These are phyloP conservation scores for Gymnoscopelus microlampas DNA, from an alignment of 2,797 vertebrate genomes.

Conservation along the genomic window DNA sequence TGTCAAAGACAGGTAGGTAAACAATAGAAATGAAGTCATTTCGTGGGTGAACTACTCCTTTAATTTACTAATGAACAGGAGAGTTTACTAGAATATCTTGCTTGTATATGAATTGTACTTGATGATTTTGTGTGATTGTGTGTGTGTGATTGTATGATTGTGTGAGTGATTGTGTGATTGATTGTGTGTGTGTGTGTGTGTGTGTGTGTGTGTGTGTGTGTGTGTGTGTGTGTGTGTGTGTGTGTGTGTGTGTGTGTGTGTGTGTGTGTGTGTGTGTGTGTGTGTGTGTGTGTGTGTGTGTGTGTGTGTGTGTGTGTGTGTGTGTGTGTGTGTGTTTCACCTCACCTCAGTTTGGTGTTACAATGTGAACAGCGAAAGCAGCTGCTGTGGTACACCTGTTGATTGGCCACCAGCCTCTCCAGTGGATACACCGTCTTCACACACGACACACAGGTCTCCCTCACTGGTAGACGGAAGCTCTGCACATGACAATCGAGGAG, in stretches of 20 bases:
- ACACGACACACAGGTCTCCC: conserved; percentile 91
- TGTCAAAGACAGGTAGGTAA: too few relatives aligned
- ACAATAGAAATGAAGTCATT: too few relatives aligned
- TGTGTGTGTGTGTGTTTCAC: neutral
- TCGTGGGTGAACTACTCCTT: too few relatives aligned
- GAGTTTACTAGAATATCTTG: too few relatives aligned
- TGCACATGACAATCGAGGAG: conserved; percentile 44
- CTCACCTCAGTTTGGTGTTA: conserved; percentile 94
- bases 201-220: neutral
- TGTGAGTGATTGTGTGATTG: too few relatives aligned
- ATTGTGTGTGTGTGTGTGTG: neutral
- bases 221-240: neutral
- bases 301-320: neutral
- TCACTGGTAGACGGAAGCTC: conserved; percentile 87
- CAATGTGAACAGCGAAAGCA: conserved; percentile 97
- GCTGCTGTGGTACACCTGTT: conserved; percentile 91
- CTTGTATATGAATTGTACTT: too few relatives aligned
- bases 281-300: neutral
- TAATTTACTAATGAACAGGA: too few relatives aligned
- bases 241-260: neutral
- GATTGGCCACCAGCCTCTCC: conserved; percentile 95
- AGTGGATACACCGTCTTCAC: conserved; percentile 96
- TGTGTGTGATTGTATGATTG: neutral
- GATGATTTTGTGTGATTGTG: neutral
- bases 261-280: too few relatives aligned